Conservation (phyloP, 2,113 vertebrate species). For the Heterotis niloticus region DNA sequence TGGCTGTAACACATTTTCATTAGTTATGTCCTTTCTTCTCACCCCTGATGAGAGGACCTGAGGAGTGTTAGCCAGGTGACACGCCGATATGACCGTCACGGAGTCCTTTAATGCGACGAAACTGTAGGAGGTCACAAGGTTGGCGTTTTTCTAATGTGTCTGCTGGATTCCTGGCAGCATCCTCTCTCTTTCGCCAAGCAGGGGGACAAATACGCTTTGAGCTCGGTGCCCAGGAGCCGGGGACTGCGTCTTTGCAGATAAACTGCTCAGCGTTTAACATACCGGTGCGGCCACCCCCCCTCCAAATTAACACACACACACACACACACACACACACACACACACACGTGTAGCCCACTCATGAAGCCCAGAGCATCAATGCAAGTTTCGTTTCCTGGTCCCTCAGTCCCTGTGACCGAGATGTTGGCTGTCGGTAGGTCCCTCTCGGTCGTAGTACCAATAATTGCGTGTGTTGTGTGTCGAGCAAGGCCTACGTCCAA, state of each 20-base stretch:
- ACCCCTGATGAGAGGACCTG: constrained; percentile 29
- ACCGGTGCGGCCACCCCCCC: constrained; percentile 7
- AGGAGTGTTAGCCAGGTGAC: constrained; percentile 27
- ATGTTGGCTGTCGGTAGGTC: constrained; percentile 57
- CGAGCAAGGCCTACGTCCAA: constrained; percentile 60
- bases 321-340: constrained; percentile 28
- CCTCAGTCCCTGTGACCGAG: constrained; percentile 60
- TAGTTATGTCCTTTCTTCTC: constrained; percentile 32
- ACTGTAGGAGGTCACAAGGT: background rate
- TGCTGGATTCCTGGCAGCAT: background rate
- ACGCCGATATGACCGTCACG: background rate
- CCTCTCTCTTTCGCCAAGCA: background rate
- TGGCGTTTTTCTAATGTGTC: background rate
- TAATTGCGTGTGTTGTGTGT: constrained; percentile 65
- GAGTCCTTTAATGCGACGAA: background rate
- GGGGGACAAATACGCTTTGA: constrained; percentile 39
- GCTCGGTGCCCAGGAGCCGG: constrained; percentile 40
- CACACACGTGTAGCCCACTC: constrained; percentile 46
- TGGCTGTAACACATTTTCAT: constrained; percentile 39
- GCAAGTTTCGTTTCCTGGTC: constrained; percentile 62
- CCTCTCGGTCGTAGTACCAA: constrained; percentile 61
- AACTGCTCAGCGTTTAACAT: constrained; percentile 32
- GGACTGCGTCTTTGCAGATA: constrained; percentile 61
- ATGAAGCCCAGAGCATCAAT: constrained; percentile 55
- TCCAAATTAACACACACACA: constrained; percentile 30